Base-by-base conservation (phyloP, 2,797 vertebrate species). In the Catostomus latipinnis region DNA sequence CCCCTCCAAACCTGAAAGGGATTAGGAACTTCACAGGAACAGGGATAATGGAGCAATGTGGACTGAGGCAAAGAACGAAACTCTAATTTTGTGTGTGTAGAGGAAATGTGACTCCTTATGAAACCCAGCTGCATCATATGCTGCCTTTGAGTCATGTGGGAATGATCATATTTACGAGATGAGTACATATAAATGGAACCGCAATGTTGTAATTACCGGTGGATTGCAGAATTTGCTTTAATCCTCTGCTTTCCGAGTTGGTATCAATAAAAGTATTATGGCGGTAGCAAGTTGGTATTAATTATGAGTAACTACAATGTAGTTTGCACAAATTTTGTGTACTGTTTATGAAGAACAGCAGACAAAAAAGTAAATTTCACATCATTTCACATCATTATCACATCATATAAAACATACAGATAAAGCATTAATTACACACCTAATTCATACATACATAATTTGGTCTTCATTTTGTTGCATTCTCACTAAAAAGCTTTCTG, bases 21-120 rank as follows among this genome's bases (percentile, higher is more conserved):
- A 71, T 71, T 71, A 56, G 12, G 34, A 16, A 71, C 50, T 71
- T 56, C 58, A 71, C 49, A 78, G 68, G 58, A 78, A 77, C 18
- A 5, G 6, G 56, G 75, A 65, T 71, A 71, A 46, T 48, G 5
- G 68, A 48, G 34, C 46, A 16, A 48, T 0, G 14, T 14, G 16
- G 56, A 72, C 0, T 14, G 16, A 60, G 71, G 60, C 7, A 60
- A 53, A 77, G 56, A 77, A 69, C 4, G 3, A 6, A 52, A 52
- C 2, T 6, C 6, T 56, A 65, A 71, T 45, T 49, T 8, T 71
- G 34, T 65, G 12, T 54, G 56, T 67, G 11, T 18, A 57, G 13
- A 67, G 9, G 43, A 9, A 71, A 45, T 43, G 43, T 10, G 6
- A 13, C 11, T 34, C 2, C 34, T 34, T 34, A 34, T 34, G 8